Conservation (phyloP, 2,113 vertebrate genomes). For the Oxyura jamaicensis region DNA sequence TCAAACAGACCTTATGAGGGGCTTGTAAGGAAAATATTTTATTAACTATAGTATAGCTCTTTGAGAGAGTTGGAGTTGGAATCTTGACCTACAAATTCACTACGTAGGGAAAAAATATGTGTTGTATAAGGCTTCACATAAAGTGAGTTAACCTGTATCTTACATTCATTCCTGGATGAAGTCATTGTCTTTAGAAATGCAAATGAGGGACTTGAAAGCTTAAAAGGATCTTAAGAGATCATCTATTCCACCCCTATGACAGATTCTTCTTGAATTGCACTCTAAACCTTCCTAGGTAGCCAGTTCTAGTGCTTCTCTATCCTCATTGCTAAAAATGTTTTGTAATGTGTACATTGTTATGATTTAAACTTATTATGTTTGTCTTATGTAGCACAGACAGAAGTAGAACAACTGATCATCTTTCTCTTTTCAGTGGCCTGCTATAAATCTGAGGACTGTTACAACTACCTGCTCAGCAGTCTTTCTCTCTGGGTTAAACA, state of each 20-base stretch:
- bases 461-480: background rate
- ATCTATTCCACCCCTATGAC: background rate
- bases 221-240: background rate
- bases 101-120: background rate
- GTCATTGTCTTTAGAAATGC: background rate
- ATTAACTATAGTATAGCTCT: background rate
- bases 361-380: background rate
- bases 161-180: background rate
- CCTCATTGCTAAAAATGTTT: background rate
- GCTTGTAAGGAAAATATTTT: background rate
- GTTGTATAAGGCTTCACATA: background rate
- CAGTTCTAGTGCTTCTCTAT: background rate
- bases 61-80: background rate
- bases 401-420: background rate
- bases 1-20: background rate
- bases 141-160: background rate
- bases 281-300: background rate
- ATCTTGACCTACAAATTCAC: background rate
- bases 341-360: background rate
- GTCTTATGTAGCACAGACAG: background rate
- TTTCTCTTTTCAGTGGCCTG: background rate
- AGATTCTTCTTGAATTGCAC: background rate
- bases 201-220: background rate
- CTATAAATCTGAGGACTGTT: background rate
- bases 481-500: background rate